A percentile compares a stretch with the other conserved stretches of the same genome.
Evolutionary conservation across 1,140 invertebrate genomes (phyloP).

Genomic region (Zeugodacus cucurbitae): DNA sequence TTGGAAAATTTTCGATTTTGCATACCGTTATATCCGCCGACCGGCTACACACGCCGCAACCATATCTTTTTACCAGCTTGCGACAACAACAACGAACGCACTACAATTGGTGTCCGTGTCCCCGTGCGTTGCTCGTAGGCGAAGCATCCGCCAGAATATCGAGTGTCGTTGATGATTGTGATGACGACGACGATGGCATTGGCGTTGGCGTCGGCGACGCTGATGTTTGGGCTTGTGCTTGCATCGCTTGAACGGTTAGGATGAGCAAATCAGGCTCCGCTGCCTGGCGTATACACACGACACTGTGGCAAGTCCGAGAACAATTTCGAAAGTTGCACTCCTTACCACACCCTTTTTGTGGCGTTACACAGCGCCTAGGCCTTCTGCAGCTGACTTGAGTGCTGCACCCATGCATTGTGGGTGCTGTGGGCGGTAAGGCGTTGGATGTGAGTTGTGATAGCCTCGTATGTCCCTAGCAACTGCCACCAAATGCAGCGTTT

Average conservation of each 20-base stretch:
- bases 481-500: constrained; percentile 6
- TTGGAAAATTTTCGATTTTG: constrained; percentile 32
- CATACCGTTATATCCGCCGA: constrained; percentile 20
- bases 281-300: neutral
- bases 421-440: neutral
- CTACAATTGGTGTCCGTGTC: neutral
- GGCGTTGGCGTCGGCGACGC: neutral
- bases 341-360: neutral
- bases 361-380: neutral
- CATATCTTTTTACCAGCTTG: neutral
- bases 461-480: constrained; percentile 20
- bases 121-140: neutral
- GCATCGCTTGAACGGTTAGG: neutral
- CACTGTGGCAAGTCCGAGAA: neutral
- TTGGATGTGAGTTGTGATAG: neutral
- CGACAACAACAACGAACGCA: constrained; percentile 4
- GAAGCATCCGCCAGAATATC: constrained; percentile 25
- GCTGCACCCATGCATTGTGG: neutral
- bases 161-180: neutral
- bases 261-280: neutral
- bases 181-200: neutral
- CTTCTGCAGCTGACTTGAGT: neutral
- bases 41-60: neutral
- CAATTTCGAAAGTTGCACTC: neutral
- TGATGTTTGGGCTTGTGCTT: neutral